Conservation (phyloP, 2,113 vertebrate species). For the Sclerurus mexicanus region DNA sequence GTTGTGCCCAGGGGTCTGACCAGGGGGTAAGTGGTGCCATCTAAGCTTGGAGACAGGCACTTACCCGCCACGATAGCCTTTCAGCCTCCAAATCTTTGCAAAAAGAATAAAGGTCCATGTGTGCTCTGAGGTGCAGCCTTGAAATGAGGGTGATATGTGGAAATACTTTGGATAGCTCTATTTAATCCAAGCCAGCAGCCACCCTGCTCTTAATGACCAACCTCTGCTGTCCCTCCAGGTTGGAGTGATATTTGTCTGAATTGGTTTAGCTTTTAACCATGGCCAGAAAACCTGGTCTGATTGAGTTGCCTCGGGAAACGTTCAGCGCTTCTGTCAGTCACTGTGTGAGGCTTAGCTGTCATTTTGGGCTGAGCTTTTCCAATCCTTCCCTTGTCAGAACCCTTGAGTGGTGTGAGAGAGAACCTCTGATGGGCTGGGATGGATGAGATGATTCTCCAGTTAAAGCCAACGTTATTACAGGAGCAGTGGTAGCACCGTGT, state of each 20-base stretch:
- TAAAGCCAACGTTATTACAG: not conserved
- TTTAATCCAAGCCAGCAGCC: not conserved
- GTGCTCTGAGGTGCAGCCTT: not conserved
- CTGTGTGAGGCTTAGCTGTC: not conserved
- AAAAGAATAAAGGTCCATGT: not conserved
- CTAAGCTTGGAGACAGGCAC: not conserved
- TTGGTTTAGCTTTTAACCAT: not conserved
- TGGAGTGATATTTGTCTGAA: not conserved
- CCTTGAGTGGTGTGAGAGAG: not conserved
- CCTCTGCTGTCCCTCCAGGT: not conserved
- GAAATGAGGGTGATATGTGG: not conserved
- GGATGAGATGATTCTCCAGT: not conserved
- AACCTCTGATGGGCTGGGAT: not conserved
- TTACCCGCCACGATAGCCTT: not conserved
- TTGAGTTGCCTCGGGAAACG: not conserved
- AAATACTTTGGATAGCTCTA: not conserved
- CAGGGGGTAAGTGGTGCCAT: not conserved
- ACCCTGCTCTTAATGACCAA: not conserved
- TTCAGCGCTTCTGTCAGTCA: not conserved
- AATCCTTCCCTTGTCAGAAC: not conserved
- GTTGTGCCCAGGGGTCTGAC: not conserved
- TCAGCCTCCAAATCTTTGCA: not conserved
- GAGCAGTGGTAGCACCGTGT: not conserved
- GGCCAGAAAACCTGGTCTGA: not conserved
- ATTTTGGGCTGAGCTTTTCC: not conserved